Evolutionary conservation across 2,888 invertebrate genomes (phyloP).

Genomic region (Heterodera filipjevi): DNA sequence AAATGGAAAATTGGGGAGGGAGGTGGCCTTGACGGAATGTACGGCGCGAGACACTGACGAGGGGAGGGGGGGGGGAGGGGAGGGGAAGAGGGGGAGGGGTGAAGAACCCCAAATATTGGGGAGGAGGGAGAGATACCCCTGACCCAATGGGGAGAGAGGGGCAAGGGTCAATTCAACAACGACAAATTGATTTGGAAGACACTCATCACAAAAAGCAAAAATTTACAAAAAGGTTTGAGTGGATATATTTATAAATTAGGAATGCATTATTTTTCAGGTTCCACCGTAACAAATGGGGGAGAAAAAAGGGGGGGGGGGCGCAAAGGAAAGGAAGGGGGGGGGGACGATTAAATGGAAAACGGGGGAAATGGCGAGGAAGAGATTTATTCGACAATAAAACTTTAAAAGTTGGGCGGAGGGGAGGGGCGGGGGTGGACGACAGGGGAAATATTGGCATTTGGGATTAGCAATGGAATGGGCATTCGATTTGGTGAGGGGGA

Average conservation of each 20-base stretch:
- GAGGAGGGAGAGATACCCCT: not conserved
- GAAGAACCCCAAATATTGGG: not conserved
- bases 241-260: not conserved
- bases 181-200: constrained; percentile 1
- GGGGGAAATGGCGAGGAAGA: constrained; percentile 10
- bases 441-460: constrained; percentile 17
- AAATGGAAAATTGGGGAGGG: constrained; percentile 15
- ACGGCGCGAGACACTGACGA: not conserved
- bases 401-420: not conserved
- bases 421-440: not conserved
- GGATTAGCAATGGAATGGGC: constrained; percentile 10
- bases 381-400: constrained; percentile 19
- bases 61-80: not conserved
- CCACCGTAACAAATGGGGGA: constrained; percentile 10
- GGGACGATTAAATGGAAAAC: not conserved
- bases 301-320: not conserved
- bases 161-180: not conserved
- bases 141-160: not conserved
- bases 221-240: not conserved
- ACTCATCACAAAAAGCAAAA: not conserved
- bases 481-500: not conserved
- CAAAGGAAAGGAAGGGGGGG: not conserved
- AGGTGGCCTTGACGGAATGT: constrained; percentile 7
- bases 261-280: not conserved
- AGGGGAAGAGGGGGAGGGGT: not conserved